These are phyloP conservation scores for Tricholaema leucomelas DNA, from an alignment of 2,113 vertebrate genomes.

Conservation along the genomic window DNA sequence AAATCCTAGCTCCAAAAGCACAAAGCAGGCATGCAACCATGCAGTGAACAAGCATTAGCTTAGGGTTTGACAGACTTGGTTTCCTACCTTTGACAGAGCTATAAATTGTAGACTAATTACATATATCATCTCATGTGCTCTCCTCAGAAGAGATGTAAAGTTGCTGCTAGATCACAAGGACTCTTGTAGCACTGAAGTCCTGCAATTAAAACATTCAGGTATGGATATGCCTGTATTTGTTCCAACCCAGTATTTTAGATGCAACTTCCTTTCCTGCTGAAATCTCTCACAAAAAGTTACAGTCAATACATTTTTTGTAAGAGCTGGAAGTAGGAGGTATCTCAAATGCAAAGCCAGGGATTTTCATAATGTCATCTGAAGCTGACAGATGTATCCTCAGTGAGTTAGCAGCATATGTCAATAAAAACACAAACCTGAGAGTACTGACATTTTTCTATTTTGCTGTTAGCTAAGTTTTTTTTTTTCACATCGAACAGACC, in stretches of 20 bases:
- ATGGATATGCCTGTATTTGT: neutral
- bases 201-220: neutral
- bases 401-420: neutral
- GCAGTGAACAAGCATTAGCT: neutral
- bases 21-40: fast-evolving
- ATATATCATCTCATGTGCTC: neutral
- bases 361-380: neutral
- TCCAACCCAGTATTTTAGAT: neutral
- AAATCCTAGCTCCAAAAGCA: neutral
- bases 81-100: neutral
- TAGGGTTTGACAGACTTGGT: neutral
- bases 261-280: neutral
- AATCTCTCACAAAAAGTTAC: neutral
- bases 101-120: neutral
- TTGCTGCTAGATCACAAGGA: neutral
- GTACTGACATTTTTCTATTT: neutral
- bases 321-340: neutral
- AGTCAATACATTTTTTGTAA: neutral
- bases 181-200: neutral
- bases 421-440: neutral
- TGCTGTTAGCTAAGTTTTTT: neutral
- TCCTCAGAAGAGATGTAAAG: neutral
- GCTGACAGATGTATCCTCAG: neutral
- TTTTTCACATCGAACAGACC: neutral
- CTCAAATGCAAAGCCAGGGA: neutral